Evolutionary conservation across 1,140 invertebrate genomes (phyloP).

Genomic region (Argopecten irradians): DNA sequence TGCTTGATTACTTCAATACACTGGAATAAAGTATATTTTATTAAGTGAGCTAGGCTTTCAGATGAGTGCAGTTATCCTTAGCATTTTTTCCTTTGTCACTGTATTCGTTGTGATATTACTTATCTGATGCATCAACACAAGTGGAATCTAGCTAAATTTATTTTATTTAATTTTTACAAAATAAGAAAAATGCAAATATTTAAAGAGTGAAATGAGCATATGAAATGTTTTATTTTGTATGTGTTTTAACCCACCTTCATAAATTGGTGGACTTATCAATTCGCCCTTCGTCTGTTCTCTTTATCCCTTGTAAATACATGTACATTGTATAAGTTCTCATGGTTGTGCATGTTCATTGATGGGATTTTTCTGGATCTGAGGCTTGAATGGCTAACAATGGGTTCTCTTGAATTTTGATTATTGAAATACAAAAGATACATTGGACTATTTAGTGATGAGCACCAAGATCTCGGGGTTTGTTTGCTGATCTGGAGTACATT

Average conservation of each 20-base stretch:
- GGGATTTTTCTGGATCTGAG: no score
- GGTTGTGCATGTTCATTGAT: no score
- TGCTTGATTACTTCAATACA: neutral
- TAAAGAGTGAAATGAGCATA: neutral
- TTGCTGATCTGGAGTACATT: neutral
- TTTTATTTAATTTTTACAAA: neutral
- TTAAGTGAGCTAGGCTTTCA: neutral
- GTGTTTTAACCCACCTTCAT: no score
- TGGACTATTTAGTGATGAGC: no score
- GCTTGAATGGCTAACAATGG: no score
- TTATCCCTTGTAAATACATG: no score
- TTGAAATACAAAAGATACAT: no score
- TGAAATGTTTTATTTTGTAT: neutral
- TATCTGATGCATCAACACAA: conserved; percentile 34
- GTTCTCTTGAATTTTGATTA: no score
- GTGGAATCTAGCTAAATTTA: conserved; percentile 21
- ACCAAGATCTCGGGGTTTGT: no score
- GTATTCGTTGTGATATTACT: neutral
- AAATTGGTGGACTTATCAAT: no score
- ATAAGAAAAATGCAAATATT: conserved; percentile 9
- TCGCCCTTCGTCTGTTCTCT: no score
- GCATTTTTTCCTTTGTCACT: neutral
- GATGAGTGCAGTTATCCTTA: neutral
- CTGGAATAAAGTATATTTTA: neutral
- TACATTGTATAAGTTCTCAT: no score